Percentiles rank a stretch among this genome's conserved stretches.
phyloP scores from a whole-genome alignment of 2,888 invertebrate genomes.

The Ametastegia equiseti region DNA sequence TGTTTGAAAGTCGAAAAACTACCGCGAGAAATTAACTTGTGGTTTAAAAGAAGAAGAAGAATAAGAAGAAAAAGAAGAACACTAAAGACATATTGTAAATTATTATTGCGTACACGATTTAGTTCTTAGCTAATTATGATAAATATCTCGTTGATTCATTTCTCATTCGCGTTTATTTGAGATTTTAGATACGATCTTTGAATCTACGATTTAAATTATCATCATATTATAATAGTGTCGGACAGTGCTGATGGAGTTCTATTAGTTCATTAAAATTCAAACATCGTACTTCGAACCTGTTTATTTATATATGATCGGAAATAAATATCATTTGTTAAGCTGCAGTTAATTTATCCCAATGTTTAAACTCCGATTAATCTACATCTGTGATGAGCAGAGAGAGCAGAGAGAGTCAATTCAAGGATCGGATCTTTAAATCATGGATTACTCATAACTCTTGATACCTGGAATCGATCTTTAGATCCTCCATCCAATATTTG shows the following conservation, averaged over 20 bases:
- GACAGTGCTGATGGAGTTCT: background rate
- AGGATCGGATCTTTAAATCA: too few species aligned
- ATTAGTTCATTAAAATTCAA: background rate
- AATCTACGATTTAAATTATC: too few species aligned
- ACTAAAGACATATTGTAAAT: slow-evolving; percentile 41
- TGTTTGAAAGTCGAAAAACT: too few species aligned
- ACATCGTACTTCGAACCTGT: background rate
- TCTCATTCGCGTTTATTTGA: too few species aligned
- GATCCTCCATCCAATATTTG: slow-evolving; percentile 53
- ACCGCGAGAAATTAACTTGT: slow-evolving; percentile 4
- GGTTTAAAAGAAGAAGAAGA: background rate
- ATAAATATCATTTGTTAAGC: slow-evolving; percentile 21
- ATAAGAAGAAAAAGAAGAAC: background rate
- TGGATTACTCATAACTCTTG: background rate
- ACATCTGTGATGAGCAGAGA: too few species aligned
- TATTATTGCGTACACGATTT: slow-evolving; percentile 25
- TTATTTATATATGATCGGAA: slow-evolving; percentile 5
- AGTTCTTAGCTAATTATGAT: slow-evolving; percentile 35
- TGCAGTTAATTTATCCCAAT: background rate
- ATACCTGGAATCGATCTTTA: slow-evolving; percentile 10
- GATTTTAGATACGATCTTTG: background rate
- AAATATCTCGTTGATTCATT: too few species aligned
- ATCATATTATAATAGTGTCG: too few species aligned
- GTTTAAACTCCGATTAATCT: background rate
- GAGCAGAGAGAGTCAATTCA: too few species aligned